A percentile compares a stretch with the other conserved stretches of the same genome.
phyloP scores from a whole-genome alignment of 2,888 invertebrate genomes.

The Ophion costatus region DNA sequence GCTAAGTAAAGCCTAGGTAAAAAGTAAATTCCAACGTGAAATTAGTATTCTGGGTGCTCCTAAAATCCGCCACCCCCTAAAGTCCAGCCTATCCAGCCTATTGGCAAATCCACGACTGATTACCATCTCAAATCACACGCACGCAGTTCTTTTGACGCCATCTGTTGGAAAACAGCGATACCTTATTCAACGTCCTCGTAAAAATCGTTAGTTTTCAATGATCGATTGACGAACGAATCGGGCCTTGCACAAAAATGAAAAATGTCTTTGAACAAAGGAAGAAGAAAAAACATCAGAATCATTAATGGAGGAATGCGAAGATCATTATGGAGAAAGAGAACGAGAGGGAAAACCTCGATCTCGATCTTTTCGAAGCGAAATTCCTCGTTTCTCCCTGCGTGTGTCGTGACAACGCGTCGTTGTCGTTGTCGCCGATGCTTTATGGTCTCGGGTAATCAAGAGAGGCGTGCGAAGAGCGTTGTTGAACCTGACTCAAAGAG shows the following conservation, averaged over 20 bases:
- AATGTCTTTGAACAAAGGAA: not conserved
- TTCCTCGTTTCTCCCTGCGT: slow-evolving; percentile 25
- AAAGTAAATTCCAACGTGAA: too few relatives aligned
- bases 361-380: slow-evolving; percentile 26
- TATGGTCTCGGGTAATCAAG: slow-evolving; percentile 19
- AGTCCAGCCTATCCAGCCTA: too few relatives aligned
- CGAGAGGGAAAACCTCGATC: slow-evolving; percentile 46
- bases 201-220: too few relatives aligned
- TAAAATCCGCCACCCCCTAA: too few relatives aligned
- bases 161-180: too few relatives aligned
- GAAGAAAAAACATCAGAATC: slow-evolving; percentile 1
- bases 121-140: too few relatives aligned
- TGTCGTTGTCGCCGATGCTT: not conserved
- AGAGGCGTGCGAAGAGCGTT: slow-evolving; percentile 45
- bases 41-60: too few relatives aligned
- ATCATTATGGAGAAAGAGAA: slow-evolving; percentile 34
- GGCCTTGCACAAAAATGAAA: not conserved
- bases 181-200: too few relatives aligned
- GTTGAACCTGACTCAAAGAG: slow-evolving; percentile 71
- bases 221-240: too few relatives aligned
- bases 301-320: slow-evolving; percentile 14
- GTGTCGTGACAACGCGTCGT: slow-evolving; percentile 12
- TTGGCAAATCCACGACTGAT: too few relatives aligned
- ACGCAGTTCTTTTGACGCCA: too few relatives aligned
- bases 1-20: too few relatives aligned